Base-by-base conservation (phyloP, 1,140 invertebrate species). In the Magallana ariakensis region DNA sequence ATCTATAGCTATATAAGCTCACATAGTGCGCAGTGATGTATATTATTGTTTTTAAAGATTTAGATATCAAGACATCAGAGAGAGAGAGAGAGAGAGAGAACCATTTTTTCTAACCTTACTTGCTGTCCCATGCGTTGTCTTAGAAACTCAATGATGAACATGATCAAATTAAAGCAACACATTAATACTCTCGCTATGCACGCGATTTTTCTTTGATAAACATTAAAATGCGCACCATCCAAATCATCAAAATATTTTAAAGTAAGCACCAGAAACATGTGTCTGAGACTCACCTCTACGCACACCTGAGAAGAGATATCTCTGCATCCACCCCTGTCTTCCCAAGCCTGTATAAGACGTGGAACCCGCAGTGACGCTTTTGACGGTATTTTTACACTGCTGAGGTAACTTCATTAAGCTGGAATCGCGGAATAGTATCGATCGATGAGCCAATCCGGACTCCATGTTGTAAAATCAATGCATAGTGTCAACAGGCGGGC, bases 321-420 rank as follows among this genome's bases (percentile, higher is more conserved):
- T 33, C 22, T 26, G 66, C 19, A 70, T 70, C 33, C 22, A 70
- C 33, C 66, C 19, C 66, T 22, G 22, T 8, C 11, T 26, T 33
- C 33, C 33, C 33, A 3, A 33, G 11, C 11, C 15, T 70, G 22
- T 70, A 11, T 70, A 13, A 46, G 66, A 26, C 26, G 33, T 19
- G 66, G 22, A 70, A 26, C 22, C 8, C 22, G 13, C 19, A 13
- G 19, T 13, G 22, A 70, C 7, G 66, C 66, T 70, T 70, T 70
- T 11, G 33, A 70, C 66, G 13, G 66, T 33, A 70, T 70, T 70
- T 70, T 70, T 70, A 26, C 33, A 13, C 66, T 70, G 33, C 22
- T 3, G 66, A 22, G 66, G 66, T 70, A 70, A 70, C 66, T 70
- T 70, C 66, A 70, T 70, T 70, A 70, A 70, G 66, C 66, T 26